Percentiles rank a stretch among this genome's conserved stretches.
Conservation (phyloP, 2,888 invertebrate genomes). For the Megastigmus dorsalis region DNA sequence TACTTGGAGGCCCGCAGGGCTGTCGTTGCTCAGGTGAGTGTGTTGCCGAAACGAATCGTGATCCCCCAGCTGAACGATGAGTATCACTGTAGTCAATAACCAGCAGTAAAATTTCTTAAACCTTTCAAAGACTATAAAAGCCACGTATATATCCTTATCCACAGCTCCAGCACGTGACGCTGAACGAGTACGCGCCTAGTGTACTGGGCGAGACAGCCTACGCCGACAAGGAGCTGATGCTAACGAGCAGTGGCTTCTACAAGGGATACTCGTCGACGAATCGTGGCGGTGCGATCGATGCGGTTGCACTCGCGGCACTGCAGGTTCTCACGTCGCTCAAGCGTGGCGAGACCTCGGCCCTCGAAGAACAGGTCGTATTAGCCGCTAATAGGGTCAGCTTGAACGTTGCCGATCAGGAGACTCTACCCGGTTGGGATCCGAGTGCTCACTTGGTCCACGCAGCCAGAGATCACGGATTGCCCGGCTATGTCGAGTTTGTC, state of each 20-base stretch:
- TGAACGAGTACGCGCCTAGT: constrained; percentile 87
- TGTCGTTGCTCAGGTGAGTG: constrained; percentile 79
- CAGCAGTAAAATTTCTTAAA: too few relatives aligned
- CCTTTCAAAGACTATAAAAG: too few relatives aligned
- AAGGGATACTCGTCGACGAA: constrained; percentile 88
- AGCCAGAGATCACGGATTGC: constrained; percentile 88
- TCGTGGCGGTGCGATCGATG: constrained; percentile 85
- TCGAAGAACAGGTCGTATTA: constrained; percentile 80
- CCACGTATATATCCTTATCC: too few relatives aligned
- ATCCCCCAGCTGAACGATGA: too few relatives aligned
- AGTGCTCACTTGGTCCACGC: constrained; percentile 77
- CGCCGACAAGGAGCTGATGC: constrained; percentile 79
- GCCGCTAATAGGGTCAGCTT: constrained; percentile 80
- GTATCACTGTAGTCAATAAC: too few relatives aligned
- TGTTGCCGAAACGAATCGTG: too few relatives aligned
- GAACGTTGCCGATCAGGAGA: constrained; percentile 71
- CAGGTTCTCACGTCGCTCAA: constrained; percentile 87
- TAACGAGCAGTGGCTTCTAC: constrained; percentile 83
- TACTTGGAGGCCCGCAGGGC: constrained; percentile 86
- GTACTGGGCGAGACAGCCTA: constrained; percentile 83
- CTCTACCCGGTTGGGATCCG: constrained; percentile 64
- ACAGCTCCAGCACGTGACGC: constrained; percentile 88
- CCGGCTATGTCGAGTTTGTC: constrained; percentile 83
- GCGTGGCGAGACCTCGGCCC: constrained; percentile 76
- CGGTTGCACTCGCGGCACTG: constrained; percentile 84